These are phyloP conservation scores for Tragelaphus buxtoni DNA, from an alignment of 2,113 vertebrate species.

Conservation along the genomic window DNA sequence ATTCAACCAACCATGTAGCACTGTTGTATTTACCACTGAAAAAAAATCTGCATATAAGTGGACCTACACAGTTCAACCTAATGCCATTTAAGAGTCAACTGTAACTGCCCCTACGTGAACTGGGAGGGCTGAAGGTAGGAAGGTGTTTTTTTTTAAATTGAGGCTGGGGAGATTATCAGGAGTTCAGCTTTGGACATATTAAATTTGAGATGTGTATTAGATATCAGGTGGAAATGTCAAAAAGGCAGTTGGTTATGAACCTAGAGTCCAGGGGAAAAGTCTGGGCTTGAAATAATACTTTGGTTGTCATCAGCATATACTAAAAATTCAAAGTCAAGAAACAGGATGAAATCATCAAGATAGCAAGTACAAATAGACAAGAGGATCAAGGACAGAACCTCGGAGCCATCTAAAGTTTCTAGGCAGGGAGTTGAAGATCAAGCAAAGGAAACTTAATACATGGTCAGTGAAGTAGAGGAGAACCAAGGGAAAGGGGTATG, in stretches of 20 bases:
- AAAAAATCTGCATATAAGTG: not conserved
- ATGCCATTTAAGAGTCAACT: not conserved
- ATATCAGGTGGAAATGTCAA: not conserved
- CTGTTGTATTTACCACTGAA: not conserved
- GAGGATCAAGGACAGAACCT: not conserved
- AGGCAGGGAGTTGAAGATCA: not conserved
- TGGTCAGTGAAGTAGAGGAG: not conserved
- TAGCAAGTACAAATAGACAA: not conserved
- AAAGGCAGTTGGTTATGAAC: not conserved
- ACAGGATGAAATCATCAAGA: not conserved
- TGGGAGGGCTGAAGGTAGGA: not conserved
- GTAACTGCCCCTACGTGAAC: not conserved
- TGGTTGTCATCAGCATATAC: not conserved
- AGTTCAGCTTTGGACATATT: not conserved
- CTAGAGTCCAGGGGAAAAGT: not conserved
- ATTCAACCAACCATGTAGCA: not conserved
- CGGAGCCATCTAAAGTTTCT: not conserved
- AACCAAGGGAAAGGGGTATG: not conserved
- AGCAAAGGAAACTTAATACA: not conserved
- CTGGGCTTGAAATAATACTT: not conserved
- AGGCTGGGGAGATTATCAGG: not conserved
- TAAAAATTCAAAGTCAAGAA: not conserved
- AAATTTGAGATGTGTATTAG: not conserved
- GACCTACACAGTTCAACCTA: not conserved
- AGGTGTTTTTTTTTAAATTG: not conserved